These are phyloP conservation scores for Cottus gobio DNA, from an alignment of 2,113 vertebrate species.

Conservation along the genomic window DNA sequence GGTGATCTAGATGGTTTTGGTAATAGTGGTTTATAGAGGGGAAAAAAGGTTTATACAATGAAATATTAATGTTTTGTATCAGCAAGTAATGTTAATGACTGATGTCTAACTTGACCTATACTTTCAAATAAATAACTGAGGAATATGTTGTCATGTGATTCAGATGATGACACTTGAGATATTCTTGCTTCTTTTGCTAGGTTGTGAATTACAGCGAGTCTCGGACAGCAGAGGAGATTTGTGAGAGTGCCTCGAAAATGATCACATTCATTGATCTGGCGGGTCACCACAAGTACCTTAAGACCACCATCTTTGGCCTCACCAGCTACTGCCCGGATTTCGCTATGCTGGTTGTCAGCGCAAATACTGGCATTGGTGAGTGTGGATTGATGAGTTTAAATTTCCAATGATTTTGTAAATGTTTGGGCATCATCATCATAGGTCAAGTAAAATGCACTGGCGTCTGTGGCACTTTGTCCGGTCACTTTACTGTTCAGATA, in stretches of 20 bases:
- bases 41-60: background rate
- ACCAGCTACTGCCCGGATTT: conserved; percentile 99
- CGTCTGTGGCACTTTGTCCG: background rate
- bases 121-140: background rate
- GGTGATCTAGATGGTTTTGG: background rate
- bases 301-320: conserved; percentile 98
- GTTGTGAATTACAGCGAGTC: conserved; percentile 99
- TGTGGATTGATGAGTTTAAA: background rate
- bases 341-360: conserved; percentile 97
- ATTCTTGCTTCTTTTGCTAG: conserved; percentile 68
- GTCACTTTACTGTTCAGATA: background rate
- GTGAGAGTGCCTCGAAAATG: conserved; percentile 99
- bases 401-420: background rate
- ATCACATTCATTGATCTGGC: conserved; percentile 99
- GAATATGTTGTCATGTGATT: background rate
- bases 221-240: conserved; percentile 96
- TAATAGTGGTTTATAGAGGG: background rate
- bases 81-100: background rate
- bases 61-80: background rate
- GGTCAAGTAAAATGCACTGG: background rate
- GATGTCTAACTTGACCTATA: background rate
- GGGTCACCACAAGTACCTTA: conserved; percentile 98
- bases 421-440: background rate
- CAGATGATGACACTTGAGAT: background rate
- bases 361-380: conserved; percentile 97